A percentile compares a stretch with the other conserved stretches of the same genome.
These are phyloP conservation scores for Temnothorax longispinosus DNA, from an alignment of 1,140 invertebrate genomes.

Conservation along the genomic window DNA sequence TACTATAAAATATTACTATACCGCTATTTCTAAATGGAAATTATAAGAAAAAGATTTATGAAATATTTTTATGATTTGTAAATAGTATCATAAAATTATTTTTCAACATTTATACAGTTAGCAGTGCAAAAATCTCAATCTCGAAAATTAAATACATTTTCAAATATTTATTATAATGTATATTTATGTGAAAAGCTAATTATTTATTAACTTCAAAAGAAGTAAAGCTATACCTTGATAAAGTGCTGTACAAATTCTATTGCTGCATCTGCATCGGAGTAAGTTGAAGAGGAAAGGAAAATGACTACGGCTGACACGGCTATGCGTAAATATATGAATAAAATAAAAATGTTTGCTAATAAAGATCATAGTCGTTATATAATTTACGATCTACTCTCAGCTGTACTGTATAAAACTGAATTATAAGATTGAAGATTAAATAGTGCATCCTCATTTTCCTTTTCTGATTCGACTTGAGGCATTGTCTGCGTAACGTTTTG, in stretches of 20 bases:
- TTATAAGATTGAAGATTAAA: constrained; percentile 70
- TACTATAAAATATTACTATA: too few species aligned
- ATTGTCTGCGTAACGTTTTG: constrained; percentile 78
- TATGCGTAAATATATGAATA: not conserved
- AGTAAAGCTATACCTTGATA: too few species aligned
- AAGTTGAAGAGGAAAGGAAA: not conserved
- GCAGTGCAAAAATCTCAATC: too few species aligned
- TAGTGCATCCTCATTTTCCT: constrained; percentile 82
- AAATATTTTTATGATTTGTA: too few species aligned
- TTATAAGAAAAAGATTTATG: too few species aligned
- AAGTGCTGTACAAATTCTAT: too few species aligned
- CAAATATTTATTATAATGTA: too few species aligned
- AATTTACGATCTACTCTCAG: constrained; percentile 38
- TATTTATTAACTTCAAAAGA: too few species aligned
- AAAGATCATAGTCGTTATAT: not conserved
- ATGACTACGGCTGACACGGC: not conserved
- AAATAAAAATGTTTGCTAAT: not conserved
- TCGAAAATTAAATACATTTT: too few species aligned
- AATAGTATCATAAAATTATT: not conserved
- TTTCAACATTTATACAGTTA: too few species aligned
- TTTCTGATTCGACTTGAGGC: constrained; percentile 80
- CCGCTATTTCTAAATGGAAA: too few species aligned
- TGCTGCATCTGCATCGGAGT: not conserved
- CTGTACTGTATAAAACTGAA: constrained; percentile 77
- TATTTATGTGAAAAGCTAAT: too few species aligned